phyloP scores from a whole-genome alignment of 1,140 invertebrate species.

The Diachasmimorpha longicaudata region DNA sequence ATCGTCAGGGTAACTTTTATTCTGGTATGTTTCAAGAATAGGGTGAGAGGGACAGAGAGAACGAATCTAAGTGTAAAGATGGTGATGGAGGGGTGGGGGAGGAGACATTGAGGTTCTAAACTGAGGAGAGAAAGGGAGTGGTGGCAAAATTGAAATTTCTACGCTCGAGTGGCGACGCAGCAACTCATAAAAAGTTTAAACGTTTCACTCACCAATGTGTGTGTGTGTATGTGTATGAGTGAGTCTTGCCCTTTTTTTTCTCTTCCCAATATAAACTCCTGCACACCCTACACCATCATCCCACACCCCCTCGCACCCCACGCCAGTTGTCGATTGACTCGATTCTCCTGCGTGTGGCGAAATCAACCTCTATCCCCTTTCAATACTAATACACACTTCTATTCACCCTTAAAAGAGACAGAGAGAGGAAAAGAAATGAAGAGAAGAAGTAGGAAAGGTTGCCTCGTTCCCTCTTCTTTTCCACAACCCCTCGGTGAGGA shows the following conservation, averaged over 20 bases:
- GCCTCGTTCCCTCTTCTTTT: background rate
- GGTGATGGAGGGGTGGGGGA: slow-evolving; percentile 10
- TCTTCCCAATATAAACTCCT: slow-evolving; percentile 61
- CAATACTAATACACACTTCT: background rate
- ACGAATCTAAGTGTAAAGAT: background rate
- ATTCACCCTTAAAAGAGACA: background rate
- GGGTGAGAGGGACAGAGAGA: background rate
- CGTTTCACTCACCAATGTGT: slow-evolving; percentile 50
- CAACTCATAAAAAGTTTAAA: slow-evolving; percentile 64
- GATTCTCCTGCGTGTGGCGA: slow-evolving; percentile 30
- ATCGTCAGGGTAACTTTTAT: slow-evolving; percentile 23
- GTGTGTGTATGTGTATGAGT: slow-evolving; percentile 36
- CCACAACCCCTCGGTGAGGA: slow-evolving; percentile 33
- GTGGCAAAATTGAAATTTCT: slow-evolving; percentile 62
- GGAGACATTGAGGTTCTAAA: slow-evolving; percentile 24
- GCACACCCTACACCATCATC: slow-evolving; percentile 9
- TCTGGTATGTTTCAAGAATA: slow-evolving; percentile 25
- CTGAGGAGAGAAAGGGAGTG: slow-evolving; percentile 15
- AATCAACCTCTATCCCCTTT: slow-evolving; percentile 20
- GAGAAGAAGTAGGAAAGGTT: background rate
- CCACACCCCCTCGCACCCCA: slow-evolving; percentile 23
- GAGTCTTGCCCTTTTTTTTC: slow-evolving; percentile 42
- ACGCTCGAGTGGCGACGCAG: slow-evolving; percentile 58
- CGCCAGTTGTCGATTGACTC: slow-evolving; percentile 56
- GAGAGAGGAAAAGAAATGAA: background rate